phyloP scores from a whole-genome alignment of 1,140 invertebrate genomes.

The Drosophila punjabiensis region DNA sequence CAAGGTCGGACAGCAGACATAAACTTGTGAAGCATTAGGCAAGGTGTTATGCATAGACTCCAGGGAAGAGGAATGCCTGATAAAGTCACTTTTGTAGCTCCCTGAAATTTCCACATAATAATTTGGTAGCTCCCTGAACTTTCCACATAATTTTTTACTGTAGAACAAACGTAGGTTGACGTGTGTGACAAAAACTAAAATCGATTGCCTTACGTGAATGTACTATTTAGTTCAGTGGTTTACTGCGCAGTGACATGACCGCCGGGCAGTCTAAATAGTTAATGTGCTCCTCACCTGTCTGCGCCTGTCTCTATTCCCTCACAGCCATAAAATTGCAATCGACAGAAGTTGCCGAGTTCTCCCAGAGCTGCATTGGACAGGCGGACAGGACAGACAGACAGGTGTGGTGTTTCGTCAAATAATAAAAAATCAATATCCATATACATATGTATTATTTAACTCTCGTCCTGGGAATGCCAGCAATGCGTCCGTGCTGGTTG shows the following conservation, averaged over 20 bases:
- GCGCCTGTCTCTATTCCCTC: too few relatives aligned
- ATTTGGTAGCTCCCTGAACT: constrained; percentile 1
- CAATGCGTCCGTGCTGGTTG: constrained; percentile 25
- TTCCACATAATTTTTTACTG: constrained; percentile 14
- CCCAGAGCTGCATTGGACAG: constrained; percentile 48
- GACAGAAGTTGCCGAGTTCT: constrained; percentile 21
- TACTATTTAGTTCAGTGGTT: constrained; percentile 67
- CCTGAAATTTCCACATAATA: constrained; percentile 7
- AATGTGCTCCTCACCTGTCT: constrained; percentile 9
- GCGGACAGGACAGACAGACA: constrained; percentile 28
- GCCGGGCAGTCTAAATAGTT: constrained; percentile 53
- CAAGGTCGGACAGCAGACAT: constrained; percentile 58
- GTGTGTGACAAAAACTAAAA: constrained; percentile 55
- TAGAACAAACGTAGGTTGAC: constrained; percentile 11
- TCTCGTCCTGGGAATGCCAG: constrained; percentile 53
- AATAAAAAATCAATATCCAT: constrained; percentile 64
- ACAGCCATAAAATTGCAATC: constrained; percentile 50
- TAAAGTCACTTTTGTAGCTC: constrained; percentile 27
- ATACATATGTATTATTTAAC: constrained; percentile 49
- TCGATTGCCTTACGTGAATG: constrained; percentile 66
- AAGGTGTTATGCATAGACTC: constrained; percentile 32
- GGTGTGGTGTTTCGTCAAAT: constrained; percentile 28
- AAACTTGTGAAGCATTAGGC: constrained; percentile 20
- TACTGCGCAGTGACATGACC: constrained; percentile 73
- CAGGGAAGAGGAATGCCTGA: constrained; percentile 25